Base-by-base conservation (phyloP, 1,140 invertebrate species). In the Sycophila sp. region DNA sequence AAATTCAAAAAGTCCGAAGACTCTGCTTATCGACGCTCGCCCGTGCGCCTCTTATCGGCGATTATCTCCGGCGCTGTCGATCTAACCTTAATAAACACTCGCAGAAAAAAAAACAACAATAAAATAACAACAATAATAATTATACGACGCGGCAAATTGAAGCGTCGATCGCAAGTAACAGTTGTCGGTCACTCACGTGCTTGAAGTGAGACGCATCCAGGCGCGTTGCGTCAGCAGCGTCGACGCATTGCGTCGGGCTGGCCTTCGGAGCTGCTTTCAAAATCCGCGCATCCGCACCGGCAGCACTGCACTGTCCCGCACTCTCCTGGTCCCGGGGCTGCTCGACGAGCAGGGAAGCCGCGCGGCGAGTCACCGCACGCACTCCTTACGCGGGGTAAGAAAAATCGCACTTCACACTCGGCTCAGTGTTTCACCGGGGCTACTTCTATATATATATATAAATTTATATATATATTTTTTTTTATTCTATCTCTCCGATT, bases 201-300 rank as follows among this genome's bases (percentile, higher is more conserved):
- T 85, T 81, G 84, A 76, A 85, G 83, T 85, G 83, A 86, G 85
- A 86, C 85, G 85, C 84, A 86, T 85, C 85, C 85, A 86, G 85
- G 83, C 85, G 85, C 85, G 84, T 86, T 86, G 83, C 85, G 83
- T 86, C 83, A 86, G 85, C 85, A 86, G 85, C 85, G 84, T 85
- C 85, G 84, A 86, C 85, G 85, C 85, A 86, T 86, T 85, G 84
- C 85, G 85, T 86, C 85, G 84, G 83, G 84, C 85, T 86, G 85
- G 85, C 84, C 83, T 83, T 81, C 80, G 76, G 74, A 81, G 80
- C 85, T 85, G 81, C 83, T 86, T 83, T 83, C 77, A 83, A 86
- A 86, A 86, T 80, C 78, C 77, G 79, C 71, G 59, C 68, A 66
- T 74, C 53, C 51, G 13, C 60, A 62, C 73, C 64, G 71, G 58